phyloP scores from a whole-genome alignment of 1,140 invertebrate genomes.

The Polyergus mexicanus region DNA sequence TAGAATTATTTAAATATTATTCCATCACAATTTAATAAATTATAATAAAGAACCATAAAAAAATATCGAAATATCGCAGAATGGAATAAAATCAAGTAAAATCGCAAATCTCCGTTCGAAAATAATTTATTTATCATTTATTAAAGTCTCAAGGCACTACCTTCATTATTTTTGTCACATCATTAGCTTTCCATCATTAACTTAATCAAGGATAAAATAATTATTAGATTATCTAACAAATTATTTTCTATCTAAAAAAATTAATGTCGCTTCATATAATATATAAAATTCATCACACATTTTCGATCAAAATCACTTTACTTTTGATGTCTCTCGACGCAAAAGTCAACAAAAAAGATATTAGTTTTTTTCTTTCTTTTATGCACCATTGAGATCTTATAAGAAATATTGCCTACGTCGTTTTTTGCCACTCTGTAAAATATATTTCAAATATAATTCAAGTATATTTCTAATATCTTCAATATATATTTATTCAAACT shows the following conservation, averaged over 20 bases:
- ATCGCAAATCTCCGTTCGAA: conserved; percentile 30
- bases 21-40: neutral
- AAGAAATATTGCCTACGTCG: conserved; percentile 22
- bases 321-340: neutral
- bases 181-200: conserved; percentile 7
- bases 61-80: neutral
- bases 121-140: conserved; percentile 62
- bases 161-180: conserved; percentile 27
- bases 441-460: conserved; percentile 40
- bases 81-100: conserved; percentile 19
- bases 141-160: conserved; percentile 60
- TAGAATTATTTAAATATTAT: neutral
- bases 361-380: conserved; percentile 6
- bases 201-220: conserved; percentile 41
- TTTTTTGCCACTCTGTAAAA: neutral
- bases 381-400: conserved; percentile 45
- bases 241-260: conserved; percentile 40
- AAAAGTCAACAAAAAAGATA: conserved; percentile 26
- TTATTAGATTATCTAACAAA: conserved; percentile 50
- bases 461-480: conserved; percentile 34
- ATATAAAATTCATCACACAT: conserved; percentile 42
- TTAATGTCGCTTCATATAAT: conserved; percentile 30
- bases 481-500: conserved; percentile 5
- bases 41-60: too few species aligned
- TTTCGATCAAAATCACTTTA: conserved; percentile 14